Evolutionary conservation across 2,113 vertebrate species (phyloP).

Genomic region (Gambusia holbrooki): DNA sequence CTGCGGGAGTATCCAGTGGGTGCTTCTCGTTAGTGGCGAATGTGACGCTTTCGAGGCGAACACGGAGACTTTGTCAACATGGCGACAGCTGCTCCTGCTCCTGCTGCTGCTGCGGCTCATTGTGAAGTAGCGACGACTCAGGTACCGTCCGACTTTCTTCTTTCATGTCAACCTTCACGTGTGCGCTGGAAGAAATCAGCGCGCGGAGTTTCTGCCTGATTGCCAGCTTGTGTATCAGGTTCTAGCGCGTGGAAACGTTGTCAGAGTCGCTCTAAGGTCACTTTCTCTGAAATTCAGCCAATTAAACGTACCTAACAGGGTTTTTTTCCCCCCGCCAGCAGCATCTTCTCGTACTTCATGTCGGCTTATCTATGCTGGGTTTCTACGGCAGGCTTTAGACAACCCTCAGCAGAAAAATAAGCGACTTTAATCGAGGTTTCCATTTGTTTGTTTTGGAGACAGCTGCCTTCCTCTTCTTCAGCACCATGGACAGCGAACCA

Average conservation of each 20-base stretch:
- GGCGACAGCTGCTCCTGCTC: conserved; percentile 71
- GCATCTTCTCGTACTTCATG: conserved; percentile 14
- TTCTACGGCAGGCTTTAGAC: not conserved
- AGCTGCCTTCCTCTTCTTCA: conserved; percentile 34
- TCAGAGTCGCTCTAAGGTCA: conserved; percentile 14
- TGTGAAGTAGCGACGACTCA: conserved; percentile 46
- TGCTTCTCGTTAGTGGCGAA: not conserved
- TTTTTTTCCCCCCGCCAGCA: conserved; percentile 19
- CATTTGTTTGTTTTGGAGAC: conserved; percentile 19
- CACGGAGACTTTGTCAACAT: conserved; percentile 73
- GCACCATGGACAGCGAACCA: conserved; percentile 66
- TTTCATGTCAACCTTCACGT: not conserved
- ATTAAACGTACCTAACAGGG: not conserved
- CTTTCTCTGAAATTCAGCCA: not conserved
- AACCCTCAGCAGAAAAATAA: not conserved
- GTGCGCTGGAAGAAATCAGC: not conserved
- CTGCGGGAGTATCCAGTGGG: not conserved
- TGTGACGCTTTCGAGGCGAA: conserved; percentile 16
- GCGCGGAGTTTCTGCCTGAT: no score
- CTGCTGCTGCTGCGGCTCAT: conserved; percentile 42
- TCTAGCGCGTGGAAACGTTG: not conserved
- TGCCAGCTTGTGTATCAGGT: not conserved
- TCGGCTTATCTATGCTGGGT: conserved; percentile 1
- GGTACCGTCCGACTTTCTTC: conserved; percentile 44
- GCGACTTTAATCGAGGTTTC: not conserved